These are phyloP conservation scores for Fragum fragum DNA, from an alignment of 2,888 invertebrate species.

Conservation along the genomic window DNA sequence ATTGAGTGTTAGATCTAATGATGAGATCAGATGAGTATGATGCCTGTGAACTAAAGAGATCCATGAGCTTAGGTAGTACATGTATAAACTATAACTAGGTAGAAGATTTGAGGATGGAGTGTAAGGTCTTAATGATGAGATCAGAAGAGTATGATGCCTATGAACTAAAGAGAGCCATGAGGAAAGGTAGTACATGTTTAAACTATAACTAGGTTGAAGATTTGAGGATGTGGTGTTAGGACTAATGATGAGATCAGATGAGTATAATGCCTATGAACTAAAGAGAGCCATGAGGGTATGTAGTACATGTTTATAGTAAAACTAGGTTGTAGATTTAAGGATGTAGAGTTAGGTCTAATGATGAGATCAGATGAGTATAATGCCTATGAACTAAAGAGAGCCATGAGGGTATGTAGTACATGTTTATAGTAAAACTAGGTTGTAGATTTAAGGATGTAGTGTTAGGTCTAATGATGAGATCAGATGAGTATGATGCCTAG, in stretches of 20 bases:
- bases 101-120: no score
- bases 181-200: conserved; percentile 86
- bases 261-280: conserved; percentile 94
- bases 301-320: no score
- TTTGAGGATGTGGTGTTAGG: conserved; percentile 95
- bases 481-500: conserved; percentile 94
- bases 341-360: conserved; percentile 93
- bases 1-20: no score
- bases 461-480: conserved; percentile 94
- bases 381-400: conserved; percentile 93
- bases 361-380: conserved; percentile 94
- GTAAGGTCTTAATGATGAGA: conserved; percentile 96
- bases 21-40: conserved; percentile 94
- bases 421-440: conserved; percentile 92
- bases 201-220: conserved; percentile 95
- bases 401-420: conserved; percentile 90
- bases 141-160: conserved; percentile 94
- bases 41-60: conserved; percentile 93
- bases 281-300: conserved; percentile 92
- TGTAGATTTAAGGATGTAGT: conserved; percentile 95
- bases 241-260: conserved; percentile 94
- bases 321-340: conserved; percentile 93
- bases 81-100: no score
- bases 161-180: conserved; percentile 93
- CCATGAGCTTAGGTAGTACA: conserved; percentile 89